These are phyloP conservation scores for Sesia bembeciformis DNA, from an alignment of 2,888 invertebrate species.

Conservation along the genomic window DNA sequence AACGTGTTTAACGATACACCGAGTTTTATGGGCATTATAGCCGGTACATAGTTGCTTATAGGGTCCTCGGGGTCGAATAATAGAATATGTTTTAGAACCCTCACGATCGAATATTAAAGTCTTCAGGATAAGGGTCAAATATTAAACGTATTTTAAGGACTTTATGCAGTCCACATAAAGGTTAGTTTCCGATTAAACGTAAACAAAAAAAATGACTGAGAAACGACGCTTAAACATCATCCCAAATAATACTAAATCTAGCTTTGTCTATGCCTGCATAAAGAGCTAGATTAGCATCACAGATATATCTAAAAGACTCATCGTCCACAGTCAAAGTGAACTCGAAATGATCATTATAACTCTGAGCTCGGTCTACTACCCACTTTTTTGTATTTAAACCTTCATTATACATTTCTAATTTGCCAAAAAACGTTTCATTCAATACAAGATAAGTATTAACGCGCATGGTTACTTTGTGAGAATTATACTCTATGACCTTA, in stretches of 20 bases:
- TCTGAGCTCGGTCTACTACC: not conserved
- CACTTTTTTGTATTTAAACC: not conserved
- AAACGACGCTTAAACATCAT: not conserved
- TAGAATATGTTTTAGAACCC: too few species aligned
- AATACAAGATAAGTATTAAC: not conserved
- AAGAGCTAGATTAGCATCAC: not conserved
- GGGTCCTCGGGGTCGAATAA: too few species aligned
- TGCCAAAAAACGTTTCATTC: not conserved
- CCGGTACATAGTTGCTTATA: too few species aligned
- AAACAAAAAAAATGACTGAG: too few species aligned
- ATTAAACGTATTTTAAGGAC: too few species aligned
- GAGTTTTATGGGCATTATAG: too few species aligned
- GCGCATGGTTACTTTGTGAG: not conserved
- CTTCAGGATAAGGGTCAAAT: too few species aligned
- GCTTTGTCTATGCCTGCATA: not conserved
- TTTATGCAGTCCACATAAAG: too few species aligned
- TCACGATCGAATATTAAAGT: too few species aligned
- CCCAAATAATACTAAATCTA: not conserved
- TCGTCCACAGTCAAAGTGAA: not conserved
- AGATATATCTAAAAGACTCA: not conserved
- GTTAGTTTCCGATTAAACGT: too few species aligned
- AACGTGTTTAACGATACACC: too few species aligned
- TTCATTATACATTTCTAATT: not conserved
- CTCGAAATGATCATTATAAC: not conserved
- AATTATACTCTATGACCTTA: not conserved